Base-by-base conservation (phyloP, 2,113 vertebrate genomes). In the Aviceda subcristata region DNA sequence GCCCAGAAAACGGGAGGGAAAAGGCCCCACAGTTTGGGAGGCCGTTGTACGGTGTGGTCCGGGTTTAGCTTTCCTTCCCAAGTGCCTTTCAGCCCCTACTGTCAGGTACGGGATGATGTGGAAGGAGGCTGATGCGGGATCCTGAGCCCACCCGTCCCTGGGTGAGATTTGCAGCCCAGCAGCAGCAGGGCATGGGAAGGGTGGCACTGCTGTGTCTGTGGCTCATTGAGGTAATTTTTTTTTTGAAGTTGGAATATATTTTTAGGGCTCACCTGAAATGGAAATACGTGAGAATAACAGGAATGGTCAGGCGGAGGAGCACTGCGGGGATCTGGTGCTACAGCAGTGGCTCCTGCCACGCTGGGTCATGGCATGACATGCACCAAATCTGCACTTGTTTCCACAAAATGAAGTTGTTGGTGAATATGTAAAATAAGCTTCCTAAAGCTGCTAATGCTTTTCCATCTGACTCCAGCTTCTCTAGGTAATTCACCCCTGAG, bases 401-500 rank as follows among this genome's bases (percentile, higher is more conserved):
- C 74, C 29, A 64, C 50, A 56, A 91, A 75, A 48, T 34, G 21
- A 89, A 76, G 34, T 51, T 75, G 83, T 22, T 51, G 82, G 77
- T 46, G 86, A 91, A 92, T 83, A 74, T 74, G 56, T 80, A 86
- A 95, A 97, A 94, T 75, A 68, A 83, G 48, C 77, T 86, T 90
- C 43, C 68, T 60, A 71, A 72, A 94, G 53, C 80, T 68, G 82
- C 17, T 34, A 96, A 51, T 91, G 26, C 67, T 91, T 96, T 96
- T 95, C 91, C 46, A 34, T 93, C 76, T 71, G 74, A 96, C 60
- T 95, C 48, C 38, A 60, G 43, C 82, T 95, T 92, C 94, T 97
- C 88, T 91, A 93, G 96, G 94, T 94, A 97, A 98, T 97, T 97
- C 92, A 92, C 86, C 95, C 86, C 55, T 74, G 90, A 97, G 94